Evolutionary conservation across 2,888 invertebrate genomes (phyloP).

Genomic region (Hypolimnas misippus): DNA sequence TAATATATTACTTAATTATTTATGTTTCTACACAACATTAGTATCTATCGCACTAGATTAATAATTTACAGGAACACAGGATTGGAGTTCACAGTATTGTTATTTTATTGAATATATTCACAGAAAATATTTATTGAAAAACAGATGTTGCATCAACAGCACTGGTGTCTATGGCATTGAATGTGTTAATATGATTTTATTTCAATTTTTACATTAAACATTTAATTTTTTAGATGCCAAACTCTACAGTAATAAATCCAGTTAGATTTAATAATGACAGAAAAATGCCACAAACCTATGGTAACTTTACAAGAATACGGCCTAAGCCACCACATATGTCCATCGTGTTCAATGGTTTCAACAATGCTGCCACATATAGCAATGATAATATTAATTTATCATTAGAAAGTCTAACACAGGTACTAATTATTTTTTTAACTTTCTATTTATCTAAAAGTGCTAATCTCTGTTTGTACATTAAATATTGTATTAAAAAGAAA

Average conservation of each 20-base stretch:
- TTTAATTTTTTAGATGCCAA: constrained; percentile 46
- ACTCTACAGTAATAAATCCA: constrained; percentile 50
- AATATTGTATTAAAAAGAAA: background rate
- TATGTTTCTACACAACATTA: too few relatives aligned
- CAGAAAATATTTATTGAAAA: too few relatives aligned
- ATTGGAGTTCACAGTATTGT: too few relatives aligned
- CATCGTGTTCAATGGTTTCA: constrained; percentile 63
- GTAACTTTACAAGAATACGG: constrained; percentile 51
- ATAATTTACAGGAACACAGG: too few relatives aligned
- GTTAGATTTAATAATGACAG: constrained; percentile 55
- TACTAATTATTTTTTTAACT: constrained; percentile 40
- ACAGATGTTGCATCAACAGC: too few relatives aligned
- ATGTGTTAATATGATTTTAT: background rate
- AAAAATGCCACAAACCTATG: constrained; percentile 41
- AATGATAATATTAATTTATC: constrained; percentile 77
- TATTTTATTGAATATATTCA: too few relatives aligned
- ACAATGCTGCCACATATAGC: constrained; percentile 44
- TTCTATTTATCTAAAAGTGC: constrained; percentile 4
- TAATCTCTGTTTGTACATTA: background rate
- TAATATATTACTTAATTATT: too few relatives aligned
- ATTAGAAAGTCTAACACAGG: constrained; percentile 78
- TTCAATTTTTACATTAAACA: background rate
- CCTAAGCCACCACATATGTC: constrained; percentile 53
- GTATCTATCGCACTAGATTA: too few relatives aligned
- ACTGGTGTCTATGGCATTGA: too few relatives aligned